Conservation (phyloP, 2,113 vertebrate species). For the Rhizomys pruinosus region DNA sequence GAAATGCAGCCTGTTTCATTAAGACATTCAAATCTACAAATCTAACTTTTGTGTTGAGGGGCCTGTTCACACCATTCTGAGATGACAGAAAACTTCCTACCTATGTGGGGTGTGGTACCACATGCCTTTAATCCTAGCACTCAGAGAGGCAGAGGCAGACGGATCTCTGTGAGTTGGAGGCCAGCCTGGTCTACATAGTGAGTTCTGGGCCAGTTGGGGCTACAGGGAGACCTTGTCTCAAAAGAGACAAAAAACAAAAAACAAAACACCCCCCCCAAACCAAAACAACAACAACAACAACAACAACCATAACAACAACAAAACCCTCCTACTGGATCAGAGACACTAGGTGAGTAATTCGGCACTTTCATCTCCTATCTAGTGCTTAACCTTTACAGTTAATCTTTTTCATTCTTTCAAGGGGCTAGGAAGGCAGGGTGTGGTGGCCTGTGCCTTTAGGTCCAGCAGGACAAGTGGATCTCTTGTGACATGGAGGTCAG, state of each 20-base stretch:
- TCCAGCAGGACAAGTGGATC: too few species aligned
- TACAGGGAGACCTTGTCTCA: neutral
- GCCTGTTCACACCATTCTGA: too few species aligned
- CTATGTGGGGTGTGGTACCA: neutral
- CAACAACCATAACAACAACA: too few species aligned
- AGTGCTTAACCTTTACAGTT: neutral
- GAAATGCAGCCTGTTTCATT: too few species aligned
- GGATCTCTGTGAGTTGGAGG: neutral
- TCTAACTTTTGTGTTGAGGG: too few species aligned
- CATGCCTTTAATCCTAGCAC: neutral
- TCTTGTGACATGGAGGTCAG: too few species aligned
- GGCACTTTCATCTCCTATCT: neutral
- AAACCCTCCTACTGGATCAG: too few species aligned
- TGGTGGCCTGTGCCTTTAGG: too few species aligned
- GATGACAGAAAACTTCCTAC: too few species aligned
- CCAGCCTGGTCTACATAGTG: neutral
- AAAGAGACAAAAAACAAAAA: neutral
- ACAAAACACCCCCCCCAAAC: too few species aligned
- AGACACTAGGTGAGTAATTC: neutral
- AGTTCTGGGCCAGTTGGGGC: neutral
- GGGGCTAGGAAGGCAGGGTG: neutral
- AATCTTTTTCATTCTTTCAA: constrained; percentile 36
- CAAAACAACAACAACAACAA: too few species aligned
- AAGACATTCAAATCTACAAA: too few species aligned
- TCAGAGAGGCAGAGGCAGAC: neutral